Conservation (phyloP, 2,888 invertebrate species). For the Tachina lurida region DNA sequence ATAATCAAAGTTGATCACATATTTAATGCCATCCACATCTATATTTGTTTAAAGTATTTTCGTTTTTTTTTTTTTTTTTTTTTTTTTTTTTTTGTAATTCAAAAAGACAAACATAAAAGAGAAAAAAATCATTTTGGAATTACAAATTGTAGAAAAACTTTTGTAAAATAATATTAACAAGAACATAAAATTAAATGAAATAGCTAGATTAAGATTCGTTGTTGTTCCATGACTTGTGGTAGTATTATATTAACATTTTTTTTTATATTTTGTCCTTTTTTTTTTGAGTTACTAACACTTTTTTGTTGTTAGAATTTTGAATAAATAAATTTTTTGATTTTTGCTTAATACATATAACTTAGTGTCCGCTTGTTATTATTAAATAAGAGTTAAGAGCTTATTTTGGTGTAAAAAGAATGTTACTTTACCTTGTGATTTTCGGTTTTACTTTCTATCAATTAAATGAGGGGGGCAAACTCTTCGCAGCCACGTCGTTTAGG, state of each 20-base stretch:
- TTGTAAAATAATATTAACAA: neutral
- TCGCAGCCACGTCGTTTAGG: constrained; percentile 71
- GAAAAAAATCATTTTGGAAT: constrained; percentile 49
- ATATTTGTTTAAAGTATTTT: constrained; percentile 6
- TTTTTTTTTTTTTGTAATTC: constrained; percentile 1
- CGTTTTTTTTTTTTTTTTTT: neutral
- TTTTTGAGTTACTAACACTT: constrained; percentile 57
- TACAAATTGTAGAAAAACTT: neutral
- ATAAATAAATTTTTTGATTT: constrained; percentile 25
- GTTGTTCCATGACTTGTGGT: constrained; percentile 62
- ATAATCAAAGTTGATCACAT: constrained; percentile 98
- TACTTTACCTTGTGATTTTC: constrained; percentile 70
- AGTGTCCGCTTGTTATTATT: constrained; percentile 45
- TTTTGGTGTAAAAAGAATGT: constrained; percentile 59
- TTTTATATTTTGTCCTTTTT: constrained; percentile 58
- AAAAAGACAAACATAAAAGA: constrained; percentile 48
- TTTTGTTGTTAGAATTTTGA: constrained; percentile 58
- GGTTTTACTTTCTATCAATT: constrained; percentile 56
- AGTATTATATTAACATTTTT: constrained; percentile 28
- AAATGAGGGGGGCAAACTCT: constrained; percentile 64
- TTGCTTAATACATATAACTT: constrained; percentile 38
- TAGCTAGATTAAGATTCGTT: constrained; percentile 19
- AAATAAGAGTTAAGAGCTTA: constrained; percentile 43
- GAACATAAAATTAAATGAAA: constrained; percentile 8
- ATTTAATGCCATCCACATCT: constrained; percentile 98